Evolutionary conservation across 2,888 invertebrate genomes (phyloP).

Genomic region (Lomographa bimaculata): DNA sequence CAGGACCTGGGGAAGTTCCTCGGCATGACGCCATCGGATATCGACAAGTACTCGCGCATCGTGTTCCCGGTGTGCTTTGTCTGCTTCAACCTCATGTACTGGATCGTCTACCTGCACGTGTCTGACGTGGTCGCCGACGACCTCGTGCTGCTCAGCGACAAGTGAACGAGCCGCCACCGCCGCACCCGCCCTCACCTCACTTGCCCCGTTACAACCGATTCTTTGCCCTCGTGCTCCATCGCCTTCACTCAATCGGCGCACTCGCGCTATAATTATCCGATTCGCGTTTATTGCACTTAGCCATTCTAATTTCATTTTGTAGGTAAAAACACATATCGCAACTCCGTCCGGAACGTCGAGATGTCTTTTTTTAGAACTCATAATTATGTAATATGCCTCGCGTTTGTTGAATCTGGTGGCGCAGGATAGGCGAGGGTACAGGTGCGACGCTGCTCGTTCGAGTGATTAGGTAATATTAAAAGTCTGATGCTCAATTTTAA

Average conservation of each 20-base stretch:
- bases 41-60: conserved; percentile 98
- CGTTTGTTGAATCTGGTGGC: background rate
- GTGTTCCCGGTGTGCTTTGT: conserved; percentile 98
- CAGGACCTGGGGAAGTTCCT: conserved; percentile 93
- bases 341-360: conserved; percentile 11
- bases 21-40: conserved; percentile 96
- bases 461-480: conserved; percentile 36
- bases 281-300: no score
- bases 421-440: background rate
- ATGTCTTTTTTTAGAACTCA: background rate
- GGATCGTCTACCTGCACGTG: conserved; percentile 97
- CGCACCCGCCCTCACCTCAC: background rate
- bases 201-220: no score
- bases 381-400: background rate
- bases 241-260: no score
- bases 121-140: conserved; percentile 96
- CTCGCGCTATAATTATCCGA: no score
- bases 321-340: conserved; percentile 5
- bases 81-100: conserved; percentile 98
- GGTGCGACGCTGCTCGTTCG: conserved; percentile 5
- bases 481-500: conserved; percentile 48
- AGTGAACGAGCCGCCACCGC: conserved; percentile 28
- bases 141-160: conserved; percentile 88
- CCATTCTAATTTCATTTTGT: no score
- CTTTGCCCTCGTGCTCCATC: no score